These are phyloP conservation scores for Thymelicus lineola DNA, from an alignment of 2,888 invertebrate genomes.

Conservation along the genomic window DNA sequence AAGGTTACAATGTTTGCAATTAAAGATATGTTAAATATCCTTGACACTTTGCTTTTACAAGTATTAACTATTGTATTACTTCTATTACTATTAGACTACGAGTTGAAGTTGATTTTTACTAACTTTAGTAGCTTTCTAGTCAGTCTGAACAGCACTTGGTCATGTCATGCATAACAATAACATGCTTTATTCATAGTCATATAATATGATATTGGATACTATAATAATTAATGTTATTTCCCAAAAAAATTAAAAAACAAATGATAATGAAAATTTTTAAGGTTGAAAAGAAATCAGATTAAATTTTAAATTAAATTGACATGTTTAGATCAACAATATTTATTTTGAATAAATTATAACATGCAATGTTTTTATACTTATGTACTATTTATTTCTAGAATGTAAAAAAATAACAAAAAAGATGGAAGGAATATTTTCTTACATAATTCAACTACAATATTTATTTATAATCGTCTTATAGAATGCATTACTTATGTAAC, in stretches of 20 bases:
- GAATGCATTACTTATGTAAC: conserved; percentile 16
- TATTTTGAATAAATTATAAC: background rate
- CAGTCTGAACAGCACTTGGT: background rate
- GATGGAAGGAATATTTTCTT: background rate
- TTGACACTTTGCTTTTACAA: no score
- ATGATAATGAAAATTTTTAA: background rate
- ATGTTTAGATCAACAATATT: background rate
- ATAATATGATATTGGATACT: background rate
- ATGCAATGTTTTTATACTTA: background rate
- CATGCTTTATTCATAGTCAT: conserved; percentile 7
- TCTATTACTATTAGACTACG: no score
- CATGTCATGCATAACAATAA: background rate
- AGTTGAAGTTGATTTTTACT: background rate
- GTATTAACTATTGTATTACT: no score
- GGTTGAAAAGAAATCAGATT: background rate
- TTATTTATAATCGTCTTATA: background rate
- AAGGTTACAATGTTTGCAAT: background rate
- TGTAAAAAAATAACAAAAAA: background rate
- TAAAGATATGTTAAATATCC: background rate
- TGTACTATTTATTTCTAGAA: background rate
- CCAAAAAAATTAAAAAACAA: background rate
- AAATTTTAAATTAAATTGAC: background rate
- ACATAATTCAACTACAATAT: background rate
- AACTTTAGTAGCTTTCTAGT: background rate
- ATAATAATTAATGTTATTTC: background rate